Conservation (phyloP, 2,888 invertebrate genomes). For the Rhodophaea formosa region DNA sequence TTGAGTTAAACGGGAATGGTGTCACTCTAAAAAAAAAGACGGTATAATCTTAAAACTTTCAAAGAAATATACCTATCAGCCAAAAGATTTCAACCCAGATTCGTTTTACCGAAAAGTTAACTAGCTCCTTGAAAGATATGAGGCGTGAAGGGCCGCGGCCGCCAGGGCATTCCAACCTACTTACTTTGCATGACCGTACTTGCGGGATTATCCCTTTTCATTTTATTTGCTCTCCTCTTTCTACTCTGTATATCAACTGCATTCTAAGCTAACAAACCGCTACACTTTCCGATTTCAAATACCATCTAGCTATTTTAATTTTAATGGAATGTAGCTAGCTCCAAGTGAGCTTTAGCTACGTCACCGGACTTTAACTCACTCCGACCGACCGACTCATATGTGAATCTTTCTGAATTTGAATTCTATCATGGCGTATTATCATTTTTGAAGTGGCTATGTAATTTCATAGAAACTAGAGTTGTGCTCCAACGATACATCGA, state of each 20-base stretch:
- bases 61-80: background rate
- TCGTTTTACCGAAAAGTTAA: slow-evolving; percentile 19
- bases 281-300: no score
- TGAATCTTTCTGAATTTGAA: no score
- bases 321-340: no score
- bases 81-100: slow-evolving; percentile 8
- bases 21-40: no score
- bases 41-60: background rate
- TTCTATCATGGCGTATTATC: no score
- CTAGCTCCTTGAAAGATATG: slow-evolving; percentile 22
- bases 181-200: slow-evolving; percentile 26
- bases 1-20: no score
- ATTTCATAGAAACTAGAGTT: no score
- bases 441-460: no score
- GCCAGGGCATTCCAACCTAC: slow-evolving; percentile 28
- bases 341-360: no score
- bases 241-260: background rate
- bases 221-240: slow-evolving; percentile 16
- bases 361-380: background rate
- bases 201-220: slow-evolving; percentile 26
- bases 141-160: slow-evolving; percentile 18
- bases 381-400: no score
- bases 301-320: no score
- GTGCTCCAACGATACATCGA: no score
- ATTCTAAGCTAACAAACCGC: background rate